Evolutionary conservation across 2,888 invertebrate genomes (phyloP).

Genomic region (Melolontha melolontha): DNA sequence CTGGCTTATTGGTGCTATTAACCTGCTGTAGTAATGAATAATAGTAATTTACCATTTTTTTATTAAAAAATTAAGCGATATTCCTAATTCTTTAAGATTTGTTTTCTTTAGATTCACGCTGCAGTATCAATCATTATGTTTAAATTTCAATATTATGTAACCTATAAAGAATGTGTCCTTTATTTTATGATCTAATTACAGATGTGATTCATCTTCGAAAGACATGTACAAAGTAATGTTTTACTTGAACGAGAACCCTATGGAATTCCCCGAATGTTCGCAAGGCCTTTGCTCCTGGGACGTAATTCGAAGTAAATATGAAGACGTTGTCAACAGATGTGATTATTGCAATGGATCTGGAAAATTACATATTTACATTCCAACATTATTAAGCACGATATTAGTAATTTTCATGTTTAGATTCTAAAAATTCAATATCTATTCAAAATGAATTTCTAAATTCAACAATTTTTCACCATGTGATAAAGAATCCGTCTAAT

Average conservation of each 20-base stretch:
- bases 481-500: too few relatives aligned
- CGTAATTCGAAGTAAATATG: conserved; percentile 72
- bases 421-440: background rate
- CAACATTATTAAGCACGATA: conserved; percentile 15
- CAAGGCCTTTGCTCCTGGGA: conserved; percentile 85
- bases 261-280: conserved; percentile 75
- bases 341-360: conserved; percentile 68
- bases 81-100: too few relatives aligned
- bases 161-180: too few relatives aligned
- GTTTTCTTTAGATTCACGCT: too few relatives aligned
- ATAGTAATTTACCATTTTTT: too few relatives aligned
- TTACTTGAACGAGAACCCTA: conserved; percentile 78
- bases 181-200: conserved; percentile 57
- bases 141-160: too few relatives aligned
- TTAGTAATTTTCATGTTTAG: conserved; percentile 24
- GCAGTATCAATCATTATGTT: too few relatives aligned
- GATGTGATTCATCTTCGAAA: conserved; percentile 66
- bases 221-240: conserved; percentile 74
- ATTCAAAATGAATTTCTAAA: background rate
- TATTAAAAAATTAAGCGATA: too few relatives aligned
- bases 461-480: too few relatives aligned
- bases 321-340: conserved; percentile 69
- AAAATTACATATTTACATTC: conserved; percentile 16
- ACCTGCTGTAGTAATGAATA: too few relatives aligned
- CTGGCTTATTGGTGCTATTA: too few relatives aligned